Evolutionary conservation across 1,140 invertebrate species (phyloP), one percentile per base, ranked within the genome.

Genomic region (Penaeus chinensis): DNA sequence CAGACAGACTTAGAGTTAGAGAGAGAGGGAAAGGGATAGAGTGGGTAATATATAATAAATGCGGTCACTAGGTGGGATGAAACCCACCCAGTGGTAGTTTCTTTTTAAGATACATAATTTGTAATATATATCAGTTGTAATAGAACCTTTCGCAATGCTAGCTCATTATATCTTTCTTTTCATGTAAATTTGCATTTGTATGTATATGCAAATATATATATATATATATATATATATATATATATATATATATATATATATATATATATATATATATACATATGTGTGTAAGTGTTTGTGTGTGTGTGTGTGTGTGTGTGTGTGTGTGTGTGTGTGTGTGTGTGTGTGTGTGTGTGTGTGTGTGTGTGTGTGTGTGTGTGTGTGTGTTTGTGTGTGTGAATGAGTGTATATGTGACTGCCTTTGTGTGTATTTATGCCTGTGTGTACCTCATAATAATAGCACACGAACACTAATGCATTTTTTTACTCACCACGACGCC

Each of bases 241-340:
- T 27, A 81, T 54, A 81, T 81, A 81, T 27, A 81, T 74, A 74
- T 74, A 27, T 74, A 71, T 24, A 71, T 4, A 24, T 71, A 71
- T 71, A 27, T 69, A 24, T 71, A 0, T 71, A 71, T n/a, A 71
- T 22, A 81, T n/a, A 81, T 54, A 24, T 27, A 81, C 61, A 81
- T 81, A 81, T 27, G 16, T n/a, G 22, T 61, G 22, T 81, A 13
- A 16, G 16, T n/a, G 27, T 81, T 7, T 24, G 27, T 61, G 16
- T 81, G 27, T 65, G 47, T 19, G 32, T 7, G 32, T n/a, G 13
- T 32, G 13, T 20, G 32, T 32, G 32, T 20, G 22, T 32, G 20
- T 22, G 20, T 16, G 32, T 71, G 32, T 81, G 54, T 81, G 54
- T 81, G 54, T 81, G 54, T 81, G 47, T 81, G 47, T 81, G 47